Percentiles rank a stretch among this genome's conserved stretches.
These are phyloP conservation scores for Lepus oiostolus DNA, from an alignment of 2,797 vertebrate genomes.

Conservation along the genomic window DNA sequence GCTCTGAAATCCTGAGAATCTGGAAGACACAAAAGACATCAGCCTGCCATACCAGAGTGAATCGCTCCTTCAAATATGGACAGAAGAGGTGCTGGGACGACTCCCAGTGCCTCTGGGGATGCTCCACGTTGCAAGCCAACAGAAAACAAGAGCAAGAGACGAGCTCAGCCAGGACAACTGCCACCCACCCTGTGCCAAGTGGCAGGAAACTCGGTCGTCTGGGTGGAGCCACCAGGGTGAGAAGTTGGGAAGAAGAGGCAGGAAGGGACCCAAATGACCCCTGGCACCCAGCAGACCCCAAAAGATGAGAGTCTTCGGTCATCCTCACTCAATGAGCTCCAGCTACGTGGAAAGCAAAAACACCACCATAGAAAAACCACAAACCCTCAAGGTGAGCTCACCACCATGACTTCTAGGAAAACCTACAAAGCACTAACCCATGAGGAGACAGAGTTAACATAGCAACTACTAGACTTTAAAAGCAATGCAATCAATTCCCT, in stretches of 20 bases:
- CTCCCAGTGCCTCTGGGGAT: accelerated
- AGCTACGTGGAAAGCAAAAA: accelerated
- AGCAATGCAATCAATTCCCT: neutral
- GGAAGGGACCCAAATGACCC: accelerated
- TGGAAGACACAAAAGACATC: neutral
- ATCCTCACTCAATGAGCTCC: neutral
- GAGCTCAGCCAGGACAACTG: accelerated
- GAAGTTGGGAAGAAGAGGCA: neutral
- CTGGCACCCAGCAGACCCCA: too few relatives aligned
- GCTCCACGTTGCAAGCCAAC: neutral
- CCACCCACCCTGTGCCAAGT: neutral
- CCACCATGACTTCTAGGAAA: neutral
- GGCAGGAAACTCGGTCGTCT: neutral
- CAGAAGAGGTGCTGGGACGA: neutral
- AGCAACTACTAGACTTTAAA: neutral
- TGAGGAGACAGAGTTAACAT: neutral
- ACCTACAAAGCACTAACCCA: neutral
- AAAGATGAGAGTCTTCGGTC: neutral
- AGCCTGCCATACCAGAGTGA: neutral
- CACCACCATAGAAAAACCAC: neutral
- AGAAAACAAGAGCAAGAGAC: neutral
- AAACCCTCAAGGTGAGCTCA: neutral
- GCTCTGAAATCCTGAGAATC: neutral
- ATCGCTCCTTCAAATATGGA: neutral
- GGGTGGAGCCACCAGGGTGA: accelerated